Evolutionary conservation across 2,888 invertebrate genomes (phyloP).

Genomic region (Metallyticus violacea): DNA sequence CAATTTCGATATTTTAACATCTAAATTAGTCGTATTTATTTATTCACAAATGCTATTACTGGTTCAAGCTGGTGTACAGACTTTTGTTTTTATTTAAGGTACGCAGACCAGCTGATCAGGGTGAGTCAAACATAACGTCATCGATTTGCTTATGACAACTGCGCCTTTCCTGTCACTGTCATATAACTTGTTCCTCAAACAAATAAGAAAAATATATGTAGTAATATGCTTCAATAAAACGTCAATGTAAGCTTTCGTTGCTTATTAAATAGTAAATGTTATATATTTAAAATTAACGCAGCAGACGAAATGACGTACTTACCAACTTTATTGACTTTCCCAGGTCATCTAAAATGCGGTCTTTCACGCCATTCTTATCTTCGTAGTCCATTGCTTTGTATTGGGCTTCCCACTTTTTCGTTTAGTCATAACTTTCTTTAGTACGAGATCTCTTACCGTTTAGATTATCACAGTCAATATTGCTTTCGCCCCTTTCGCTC

Average conservation of each 20-base stretch:
- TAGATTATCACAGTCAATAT: background rate
- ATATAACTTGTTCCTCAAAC: background rate
- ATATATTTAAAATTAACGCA: background rate
- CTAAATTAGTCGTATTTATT: too few species aligned
- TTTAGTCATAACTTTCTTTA: background rate
- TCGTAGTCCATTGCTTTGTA: background rate
- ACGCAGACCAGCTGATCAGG: background rate
- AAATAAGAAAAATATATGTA: background rate
- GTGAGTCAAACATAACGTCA: constrained; percentile 8
- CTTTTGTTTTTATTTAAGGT: background rate
- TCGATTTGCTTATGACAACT: background rate
- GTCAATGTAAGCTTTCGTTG: background rate
- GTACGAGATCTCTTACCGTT: background rate
- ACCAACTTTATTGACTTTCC: constrained; percentile 48
- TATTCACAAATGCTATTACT: too few species aligned
- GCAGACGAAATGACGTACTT: constrained; percentile 35
- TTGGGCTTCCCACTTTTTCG: background rate
- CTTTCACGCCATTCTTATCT: constrained; percentile 36
- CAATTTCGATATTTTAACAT: too few species aligned
- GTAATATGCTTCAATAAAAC: background rate
- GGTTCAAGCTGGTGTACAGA: background rate
- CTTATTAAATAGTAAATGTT: background rate
- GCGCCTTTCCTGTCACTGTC: background rate
- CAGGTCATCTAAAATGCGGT: constrained; percentile 45
- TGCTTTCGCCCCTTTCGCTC: background rate